A percentile compares a stretch with the other conserved stretches of the same genome.
phyloP scores from a whole-genome alignment of 2,797 vertebrate genomes.

The Tenualosa ilisha region DNA sequence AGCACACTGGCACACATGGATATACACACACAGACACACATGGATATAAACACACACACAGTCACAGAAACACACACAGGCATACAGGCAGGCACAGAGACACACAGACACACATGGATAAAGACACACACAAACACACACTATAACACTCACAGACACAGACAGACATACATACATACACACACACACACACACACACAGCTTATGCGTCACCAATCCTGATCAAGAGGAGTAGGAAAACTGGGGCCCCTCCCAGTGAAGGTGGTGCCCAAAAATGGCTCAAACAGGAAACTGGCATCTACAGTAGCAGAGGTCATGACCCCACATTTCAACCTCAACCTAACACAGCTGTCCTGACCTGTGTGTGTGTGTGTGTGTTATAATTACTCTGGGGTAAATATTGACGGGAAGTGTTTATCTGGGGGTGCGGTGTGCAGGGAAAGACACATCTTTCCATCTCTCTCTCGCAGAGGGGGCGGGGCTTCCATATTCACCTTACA shows the following conservation, averaged over 20 bases:
- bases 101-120: constrained; percentile 15
- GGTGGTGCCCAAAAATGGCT: background rate
- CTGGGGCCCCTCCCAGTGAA: background rate
- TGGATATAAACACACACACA: constrained; percentile 41
- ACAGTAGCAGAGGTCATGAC: background rate
- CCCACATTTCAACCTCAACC: constrained; percentile 1
- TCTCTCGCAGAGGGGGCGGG: background rate
- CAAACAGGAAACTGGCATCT: background rate
- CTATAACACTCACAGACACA: constrained; percentile 27
- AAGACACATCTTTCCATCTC: constrained; percentile 40
- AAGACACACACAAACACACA: constrained; percentile 33
- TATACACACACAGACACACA: constrained; percentile 20
- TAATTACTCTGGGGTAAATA: constrained; percentile 11
- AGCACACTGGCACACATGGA: background rate
- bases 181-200: constrained; percentile 33
- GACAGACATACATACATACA: constrained; percentile 22
- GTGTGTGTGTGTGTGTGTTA: background rate
- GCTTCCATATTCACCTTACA: too few species aligned
- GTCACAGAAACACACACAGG: constrained; percentile 29
- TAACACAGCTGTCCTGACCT: background rate
- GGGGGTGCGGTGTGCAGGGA: constrained; percentile 53
- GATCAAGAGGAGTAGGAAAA: background rate
- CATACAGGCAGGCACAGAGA: constrained; percentile 20
- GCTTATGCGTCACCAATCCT: constrained; percentile 26
- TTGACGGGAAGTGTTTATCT: constrained; percentile 39